phyloP scores from a whole-genome alignment of 2,113 vertebrate species.

The Carassius gibelio region DNA sequence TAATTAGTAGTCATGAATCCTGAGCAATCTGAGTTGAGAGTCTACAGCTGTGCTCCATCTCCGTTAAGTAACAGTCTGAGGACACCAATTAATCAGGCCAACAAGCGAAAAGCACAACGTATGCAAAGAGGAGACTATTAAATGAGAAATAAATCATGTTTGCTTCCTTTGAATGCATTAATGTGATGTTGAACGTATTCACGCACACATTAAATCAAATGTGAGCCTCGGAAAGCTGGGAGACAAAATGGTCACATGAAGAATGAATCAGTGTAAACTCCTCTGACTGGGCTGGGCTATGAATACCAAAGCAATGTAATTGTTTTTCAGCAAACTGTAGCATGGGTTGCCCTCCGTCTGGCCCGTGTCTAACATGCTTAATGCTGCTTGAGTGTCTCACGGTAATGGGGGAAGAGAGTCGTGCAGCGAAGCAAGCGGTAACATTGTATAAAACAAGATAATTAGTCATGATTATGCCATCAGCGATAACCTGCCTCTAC shows the following conservation, averaged over 20 bases:
- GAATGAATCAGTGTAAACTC: slow-evolving; percentile 60
- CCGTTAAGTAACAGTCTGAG: slow-evolving; percentile 57
- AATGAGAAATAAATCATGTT: slow-evolving; percentile 54
- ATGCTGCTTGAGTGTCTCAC: slow-evolving; percentile 31
- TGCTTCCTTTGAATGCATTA: slow-evolving; percentile 54
- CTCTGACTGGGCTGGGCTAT: slow-evolving; percentile 27
- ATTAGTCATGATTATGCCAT: slow-evolving; percentile 42
- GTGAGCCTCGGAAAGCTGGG: slow-evolving; percentile 39
- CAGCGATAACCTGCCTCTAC: slow-evolving; percentile 47
- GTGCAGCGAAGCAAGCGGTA: slow-evolving; percentile 13
- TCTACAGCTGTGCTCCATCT: slow-evolving; percentile 48
- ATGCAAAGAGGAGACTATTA: slow-evolving; percentile 65
- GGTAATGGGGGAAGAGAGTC: slow-evolving; percentile 42
- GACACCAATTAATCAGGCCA: slow-evolving; percentile 63
- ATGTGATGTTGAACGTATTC: slow-evolving; percentile 56
- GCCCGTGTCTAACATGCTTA: slow-evolving; percentile 43
- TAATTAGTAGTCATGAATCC: slow-evolving; percentile 51
- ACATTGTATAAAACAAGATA: slow-evolving; percentile 48
- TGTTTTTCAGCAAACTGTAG: slow-evolving; percentile 44
- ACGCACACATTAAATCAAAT: slow-evolving; percentile 60
- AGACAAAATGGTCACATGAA: slow-evolving; percentile 61
- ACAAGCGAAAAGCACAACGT: slow-evolving; percentile 62
- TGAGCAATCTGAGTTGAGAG: slow-evolving; percentile 36
- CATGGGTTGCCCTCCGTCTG: slow-evolving; percentile 38
- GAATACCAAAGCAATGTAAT: slow-evolving; percentile 33